A percentile compares a stretch with the other conserved stretches of the same genome.
Conservation (phyloP, 2,113 vertebrate genomes). For the Barnardius zonarius region DNA sequence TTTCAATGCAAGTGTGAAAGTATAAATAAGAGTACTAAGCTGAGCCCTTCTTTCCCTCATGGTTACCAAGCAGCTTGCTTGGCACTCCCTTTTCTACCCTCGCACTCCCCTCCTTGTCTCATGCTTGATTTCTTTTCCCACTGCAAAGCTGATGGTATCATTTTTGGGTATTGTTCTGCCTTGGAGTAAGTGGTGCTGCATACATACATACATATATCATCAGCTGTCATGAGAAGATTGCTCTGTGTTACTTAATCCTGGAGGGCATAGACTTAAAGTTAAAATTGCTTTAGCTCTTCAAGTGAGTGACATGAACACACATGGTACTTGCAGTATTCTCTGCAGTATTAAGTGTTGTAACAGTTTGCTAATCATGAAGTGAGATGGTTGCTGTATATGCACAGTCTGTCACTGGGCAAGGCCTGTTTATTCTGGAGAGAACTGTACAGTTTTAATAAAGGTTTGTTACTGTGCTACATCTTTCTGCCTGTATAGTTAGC, state of each 20-base stretch:
- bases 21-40: background rate
- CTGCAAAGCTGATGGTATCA: fast-evolving
- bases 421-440: background rate
- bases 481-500: background rate
- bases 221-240: background rate
- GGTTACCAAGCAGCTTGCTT: background rate
- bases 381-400: background rate
- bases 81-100: background rate
- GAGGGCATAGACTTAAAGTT: background rate
- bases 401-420: background rate
- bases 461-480: background rate
- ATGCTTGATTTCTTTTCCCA: background rate
- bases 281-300: background rate
- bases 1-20: background rate
- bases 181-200: background rate
- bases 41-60: background rate
- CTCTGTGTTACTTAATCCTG: background rate
- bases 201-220: fast-evolving
- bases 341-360: background rate
- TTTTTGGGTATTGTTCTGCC: background rate
- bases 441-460: background rate
- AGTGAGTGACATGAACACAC: background rate
- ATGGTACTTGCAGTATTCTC: background rate
- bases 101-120: background rate
- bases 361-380: background rate